Percentiles rank a stretch among this genome's conserved stretches.
phyloP scores from a whole-genome alignment of 2,888 invertebrate genomes.

The Resseliella maxima region DNA sequence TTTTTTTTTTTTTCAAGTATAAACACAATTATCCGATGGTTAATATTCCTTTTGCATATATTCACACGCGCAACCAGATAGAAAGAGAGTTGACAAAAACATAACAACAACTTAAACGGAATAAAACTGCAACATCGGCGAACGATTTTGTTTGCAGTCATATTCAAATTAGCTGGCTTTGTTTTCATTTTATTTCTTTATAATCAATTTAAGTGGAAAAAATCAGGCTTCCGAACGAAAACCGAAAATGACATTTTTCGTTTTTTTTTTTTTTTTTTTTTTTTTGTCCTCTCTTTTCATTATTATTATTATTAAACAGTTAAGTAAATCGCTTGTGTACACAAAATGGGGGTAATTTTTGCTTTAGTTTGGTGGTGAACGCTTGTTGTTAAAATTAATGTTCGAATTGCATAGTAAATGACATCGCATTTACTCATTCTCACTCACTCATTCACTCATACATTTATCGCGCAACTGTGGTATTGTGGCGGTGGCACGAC shows the following conservation, averaged over 20 bases:
- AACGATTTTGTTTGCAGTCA: slow-evolving; percentile 46
- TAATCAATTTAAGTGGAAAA: slow-evolving; percentile 53
- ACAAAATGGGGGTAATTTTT: slow-evolving; percentile 18
- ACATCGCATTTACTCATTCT: slow-evolving; percentile 21
- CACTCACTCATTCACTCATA: slow-evolving; percentile 24
- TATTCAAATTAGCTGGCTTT: slow-evolving; percentile 54
- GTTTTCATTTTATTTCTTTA: slow-evolving; percentile 48
- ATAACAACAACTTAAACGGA: not conserved
- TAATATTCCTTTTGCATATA: not conserved
- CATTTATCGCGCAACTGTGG: slow-evolving; percentile 13
- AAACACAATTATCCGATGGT: slow-evolving; percentile 50
- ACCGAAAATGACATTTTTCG: slow-evolving; percentile 42
- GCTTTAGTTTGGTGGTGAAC: not conserved
- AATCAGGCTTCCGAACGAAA: slow-evolving; percentile 48
- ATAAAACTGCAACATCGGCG: not conserved
- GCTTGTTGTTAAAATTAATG: not conserved
- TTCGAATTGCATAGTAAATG: not conserved
- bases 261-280: not conserved
- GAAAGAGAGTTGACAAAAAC: not conserved
- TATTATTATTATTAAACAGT: too few species aligned
- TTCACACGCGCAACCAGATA: slow-evolving; percentile 11
- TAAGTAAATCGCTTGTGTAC: slow-evolving; percentile 5
- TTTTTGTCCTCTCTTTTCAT: too few species aligned
- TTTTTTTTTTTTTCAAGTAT: slow-evolving; percentile 20
- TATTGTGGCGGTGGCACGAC: not conserved